A percentile compares a stretch with the other conserved stretches of the same genome.
Evolutionary conservation across 37 sponge, comb jelly and placozoan species (phyloP).

Genomic region (Ianthella basta): DNA sequence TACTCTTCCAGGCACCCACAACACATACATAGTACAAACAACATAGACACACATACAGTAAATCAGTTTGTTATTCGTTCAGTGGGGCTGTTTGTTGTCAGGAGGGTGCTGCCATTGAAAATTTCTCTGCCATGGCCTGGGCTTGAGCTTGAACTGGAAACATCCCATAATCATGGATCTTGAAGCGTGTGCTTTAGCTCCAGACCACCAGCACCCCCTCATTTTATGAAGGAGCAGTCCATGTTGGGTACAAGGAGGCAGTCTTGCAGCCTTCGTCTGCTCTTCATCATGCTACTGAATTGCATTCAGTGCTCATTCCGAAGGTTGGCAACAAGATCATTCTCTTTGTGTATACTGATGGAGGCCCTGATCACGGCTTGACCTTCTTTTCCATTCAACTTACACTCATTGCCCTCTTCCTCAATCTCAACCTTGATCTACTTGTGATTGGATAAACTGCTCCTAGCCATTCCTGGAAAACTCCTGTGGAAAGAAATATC

Average conservation of each 20-base stretch:
- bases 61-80: no score
- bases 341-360: constrained; percentile 56
- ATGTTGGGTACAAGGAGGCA: constrained; percentile 49
- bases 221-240: constrained; percentile 45
- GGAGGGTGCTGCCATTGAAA: no score
- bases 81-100: no score
- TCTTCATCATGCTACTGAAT: constrained; percentile 51
- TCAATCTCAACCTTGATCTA: constrained; percentile 54
- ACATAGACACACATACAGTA: no score
- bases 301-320: background rate
- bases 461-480: constrained; percentile 59
- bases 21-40: no score
- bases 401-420: constrained; percentile 47
- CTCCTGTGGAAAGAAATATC: constrained; percentile 57
- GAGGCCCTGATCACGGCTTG: constrained; percentile 62
- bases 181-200: no score
- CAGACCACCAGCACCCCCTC: no score
- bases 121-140: no score
- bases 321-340: constrained; percentile 3
- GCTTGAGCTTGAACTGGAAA: no score
- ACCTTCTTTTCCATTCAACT: constrained; percentile 57
- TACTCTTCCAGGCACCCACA: no score
- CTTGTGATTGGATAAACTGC: constrained; percentile 52
- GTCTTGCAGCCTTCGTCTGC: constrained; percentile 51
- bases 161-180: no score